Evolutionary conservation across 92 coral and sea anemone species (phyloP), one percentile per base, ranked within the genome.

Genomic region (Zoanthus solanderi): DNA sequence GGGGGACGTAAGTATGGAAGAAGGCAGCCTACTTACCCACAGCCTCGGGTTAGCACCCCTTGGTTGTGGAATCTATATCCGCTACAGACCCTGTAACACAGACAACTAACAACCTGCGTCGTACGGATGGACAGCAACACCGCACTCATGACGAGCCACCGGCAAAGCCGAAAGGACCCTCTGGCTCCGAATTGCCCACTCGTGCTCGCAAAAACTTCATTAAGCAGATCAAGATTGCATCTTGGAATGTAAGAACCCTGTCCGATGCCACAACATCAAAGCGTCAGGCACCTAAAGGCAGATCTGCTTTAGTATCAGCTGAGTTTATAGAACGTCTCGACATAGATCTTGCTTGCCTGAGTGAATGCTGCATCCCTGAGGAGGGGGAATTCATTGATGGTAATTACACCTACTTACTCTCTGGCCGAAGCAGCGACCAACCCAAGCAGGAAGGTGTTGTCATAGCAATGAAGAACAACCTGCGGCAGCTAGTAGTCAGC

Each of bases 361-460:
- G 23, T 23, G 23, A 23, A 23, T 23, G 23, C 23, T 23, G 23
- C 0, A 23, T 23, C 23, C 23, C 23, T 23, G 23, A 23, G 23
- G 23, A 23, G 28, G 78, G 78, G 5, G 32, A 72, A 46, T 72
- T 72, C 30, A n/a, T 5, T 9, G 68, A 60, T 12, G 68, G 68
- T 12, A 63, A 47, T 54, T 76, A 76, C 60, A 76, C 82, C 82
- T 76, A 42, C 29, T 28, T 76, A 17, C 58, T 1, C 54, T 12
- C 52, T 42, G 82, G 54, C 6, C 6, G 54, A 50, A 6, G 7
- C 54, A 50, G 54, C 54, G 54, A 50, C 54, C 7, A 50, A 50
- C 54, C 6, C 54, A 50, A 50, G 10, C 54, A 5, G 54, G 54
- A 50, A 50, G 54, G 54, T 50, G 54, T 50, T 10, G 54, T 10